phyloP scores from a whole-genome alignment of 2,888 invertebrate genomes.

The Drosophila bunnanda region DNA sequence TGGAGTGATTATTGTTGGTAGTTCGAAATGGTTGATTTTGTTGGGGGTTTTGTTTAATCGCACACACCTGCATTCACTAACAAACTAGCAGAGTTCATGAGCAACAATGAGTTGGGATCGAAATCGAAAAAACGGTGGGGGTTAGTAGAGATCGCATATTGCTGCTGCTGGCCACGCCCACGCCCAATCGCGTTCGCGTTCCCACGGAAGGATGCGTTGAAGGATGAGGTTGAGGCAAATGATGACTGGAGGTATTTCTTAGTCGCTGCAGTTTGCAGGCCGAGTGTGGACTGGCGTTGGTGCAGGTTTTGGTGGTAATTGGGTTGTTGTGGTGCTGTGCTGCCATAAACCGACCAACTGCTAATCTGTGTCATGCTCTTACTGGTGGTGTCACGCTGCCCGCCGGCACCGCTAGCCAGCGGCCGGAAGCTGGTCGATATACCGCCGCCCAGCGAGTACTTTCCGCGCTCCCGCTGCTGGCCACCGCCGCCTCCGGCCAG shows the following conservation, averaged over 20 bases:
- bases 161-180: constrained; percentile 81
- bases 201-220: constrained; percentile 53
- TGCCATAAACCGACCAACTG: constrained; percentile 76
- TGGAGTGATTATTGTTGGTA: constrained; percentile 34
- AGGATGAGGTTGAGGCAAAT: constrained; percentile 77
- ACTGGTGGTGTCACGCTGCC: constrained; percentile 84
- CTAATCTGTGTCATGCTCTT: constrained; percentile 86
- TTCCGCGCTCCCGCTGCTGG: constrained; percentile 65
- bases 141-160: constrained; percentile 82
- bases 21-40: constrained; percentile 62
- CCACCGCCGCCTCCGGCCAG: constrained; percentile 81
- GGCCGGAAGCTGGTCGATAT: constrained; percentile 82
- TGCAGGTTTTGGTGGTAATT: constrained; percentile 73
- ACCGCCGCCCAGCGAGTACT: constrained; percentile 80
- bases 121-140: constrained; percentile 81
- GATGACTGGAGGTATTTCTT: constrained; percentile 85
- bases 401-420: constrained; percentile 77
- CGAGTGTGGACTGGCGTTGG: constrained; percentile 81
- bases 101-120: constrained; percentile 84
- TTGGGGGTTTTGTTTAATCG: constrained; percentile 63
- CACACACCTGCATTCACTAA: constrained; percentile 85
- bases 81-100: constrained; percentile 84
- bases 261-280: constrained; percentile 83
- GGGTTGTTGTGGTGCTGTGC: constrained; percentile 58
- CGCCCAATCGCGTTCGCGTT: constrained; percentile 79